These are phyloP conservation scores for Pangasius djambal DNA, from an alignment of 2,797 vertebrate species.

Conservation along the genomic window DNA sequence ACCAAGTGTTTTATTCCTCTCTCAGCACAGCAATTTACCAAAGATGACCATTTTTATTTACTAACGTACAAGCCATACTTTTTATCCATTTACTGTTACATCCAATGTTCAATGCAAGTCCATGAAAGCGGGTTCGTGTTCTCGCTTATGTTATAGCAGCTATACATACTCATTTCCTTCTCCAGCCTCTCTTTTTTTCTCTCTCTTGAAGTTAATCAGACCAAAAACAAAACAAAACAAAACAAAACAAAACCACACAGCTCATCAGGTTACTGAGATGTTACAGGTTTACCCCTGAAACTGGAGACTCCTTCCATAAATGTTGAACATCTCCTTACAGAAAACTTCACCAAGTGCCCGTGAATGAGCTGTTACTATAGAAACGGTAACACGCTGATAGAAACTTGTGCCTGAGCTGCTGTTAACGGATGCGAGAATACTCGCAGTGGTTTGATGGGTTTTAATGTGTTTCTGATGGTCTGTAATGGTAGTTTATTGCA, in stretches of 20 bases:
- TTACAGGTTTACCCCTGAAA: neutral
- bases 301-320: neutral
- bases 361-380: neutral
- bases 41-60: neutral
- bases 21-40: neutral
- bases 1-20: neutral
- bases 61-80: neutral
- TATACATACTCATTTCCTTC: too few relatives aligned
- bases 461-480: neutral
- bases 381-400: neutral
- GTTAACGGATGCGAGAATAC: neutral
- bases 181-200: too few relatives aligned
- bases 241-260: neutral
- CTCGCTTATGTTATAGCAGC: neutral
- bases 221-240: too few relatives aligned
- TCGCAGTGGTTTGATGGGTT: neutral
- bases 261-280: neutral
- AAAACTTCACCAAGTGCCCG: neutral
- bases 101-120: too few relatives aligned
- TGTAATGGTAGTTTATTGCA: neutral
- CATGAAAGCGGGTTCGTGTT: too few relatives aligned
- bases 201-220: too few relatives aligned
- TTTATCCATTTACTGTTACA: neutral
- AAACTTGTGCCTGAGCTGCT: neutral
- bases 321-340: neutral